Evolutionary conservation across 2,888 invertebrate species (phyloP), one percentile per base, ranked within the genome.

Genomic region (Crematogaster levior): DNA sequence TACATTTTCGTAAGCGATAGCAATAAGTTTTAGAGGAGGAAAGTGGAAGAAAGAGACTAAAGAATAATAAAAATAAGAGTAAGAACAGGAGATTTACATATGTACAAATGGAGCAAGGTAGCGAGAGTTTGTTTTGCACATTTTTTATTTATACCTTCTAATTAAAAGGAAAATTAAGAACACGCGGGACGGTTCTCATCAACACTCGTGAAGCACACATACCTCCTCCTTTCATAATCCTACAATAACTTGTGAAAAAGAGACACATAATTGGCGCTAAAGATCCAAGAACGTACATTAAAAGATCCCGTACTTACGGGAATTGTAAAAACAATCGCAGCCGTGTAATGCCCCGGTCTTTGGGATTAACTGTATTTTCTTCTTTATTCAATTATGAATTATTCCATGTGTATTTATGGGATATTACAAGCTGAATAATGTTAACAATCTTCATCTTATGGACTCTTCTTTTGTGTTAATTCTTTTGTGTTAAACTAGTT

Each of bases 171-270:
- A 24, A 27, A 27, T 63, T 43, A 43, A 43, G 7, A 63, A 63
- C 9, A 79, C 58, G 53, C 53, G 24, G 12, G 63, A 58, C 18
- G 30, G 18, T 27, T 84, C 90, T 89, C 88, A 88, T 89, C 89
- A 88, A 66, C 82, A 77, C 66, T 73, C 84, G 63, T 56, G 61
- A 61, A 46, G 70, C 66, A 75, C 79, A 81, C n/a, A 86, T 86
- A n/a, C 66, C 75, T 83, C 46, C 27, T 27, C 43, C 58, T 40
- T 34, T 46, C 18, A 10, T n/a, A n/a, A 27, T 3, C 15, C 5
- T n/a, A 7, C 37, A 34, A 63, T 24, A 65, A 65, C 18, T 40
- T 30, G 15, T 40, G 21, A 53, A 30, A 40, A 15, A 30, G 21
- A 61, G 34, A 24, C 46, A 7, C 24, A n/a, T n/a, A 12, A 12